These are phyloP conservation scores for Epinephelus fuscoguttatus DNA, from an alignment of 2,113 vertebrate genomes.

Conservation along the genomic window DNA sequence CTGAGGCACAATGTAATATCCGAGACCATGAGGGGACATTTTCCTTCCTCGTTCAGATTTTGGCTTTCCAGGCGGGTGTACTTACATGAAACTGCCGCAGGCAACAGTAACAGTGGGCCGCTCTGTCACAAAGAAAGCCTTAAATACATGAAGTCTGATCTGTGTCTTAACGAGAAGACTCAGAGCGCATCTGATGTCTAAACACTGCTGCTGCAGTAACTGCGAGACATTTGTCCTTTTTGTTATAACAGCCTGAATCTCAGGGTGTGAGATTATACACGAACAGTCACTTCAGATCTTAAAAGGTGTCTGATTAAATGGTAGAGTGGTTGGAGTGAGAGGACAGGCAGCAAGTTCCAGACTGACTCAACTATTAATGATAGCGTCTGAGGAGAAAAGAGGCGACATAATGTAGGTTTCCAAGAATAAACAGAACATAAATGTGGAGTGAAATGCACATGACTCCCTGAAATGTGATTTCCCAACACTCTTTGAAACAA, in stretches of 20 bases:
- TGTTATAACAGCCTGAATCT: constrained; percentile 36
- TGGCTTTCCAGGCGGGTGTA: constrained; percentile 23
- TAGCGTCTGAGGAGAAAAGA: constrained; percentile 33
- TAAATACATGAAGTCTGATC: constrained; percentile 38
- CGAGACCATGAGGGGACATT: constrained; percentile 21
- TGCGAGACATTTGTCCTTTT: constrained; percentile 29
- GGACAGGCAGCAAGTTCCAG: constrained; percentile 22
- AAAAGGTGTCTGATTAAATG: constrained; percentile 50
- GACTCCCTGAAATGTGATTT: not conserved
- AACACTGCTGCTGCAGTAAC: constrained; percentile 25
- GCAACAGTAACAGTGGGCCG: constrained; percentile 25
- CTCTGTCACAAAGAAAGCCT: constrained; percentile 19
- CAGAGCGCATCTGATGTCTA: constrained; percentile 40
- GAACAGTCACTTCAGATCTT: constrained; percentile 44
- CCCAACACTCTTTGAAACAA: too few relatives aligned
- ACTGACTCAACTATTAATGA: constrained; percentile 48
- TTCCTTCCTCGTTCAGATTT: constrained; percentile 30
- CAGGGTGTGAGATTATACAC: constrained; percentile 21
- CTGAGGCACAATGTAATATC: constrained; percentile 15
- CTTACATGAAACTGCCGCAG: constrained; percentile 28
- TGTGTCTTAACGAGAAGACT: constrained; percentile 28
- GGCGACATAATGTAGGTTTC: constrained; percentile 3
- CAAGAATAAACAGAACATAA: not conserved
- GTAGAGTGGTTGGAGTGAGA: constrained; percentile 21
- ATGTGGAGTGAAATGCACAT: too few relatives aligned